Evolutionary conservation across 2,113 vertebrate genomes (phyloP).

Genomic region (Oreochromis spilurus): DNA sequence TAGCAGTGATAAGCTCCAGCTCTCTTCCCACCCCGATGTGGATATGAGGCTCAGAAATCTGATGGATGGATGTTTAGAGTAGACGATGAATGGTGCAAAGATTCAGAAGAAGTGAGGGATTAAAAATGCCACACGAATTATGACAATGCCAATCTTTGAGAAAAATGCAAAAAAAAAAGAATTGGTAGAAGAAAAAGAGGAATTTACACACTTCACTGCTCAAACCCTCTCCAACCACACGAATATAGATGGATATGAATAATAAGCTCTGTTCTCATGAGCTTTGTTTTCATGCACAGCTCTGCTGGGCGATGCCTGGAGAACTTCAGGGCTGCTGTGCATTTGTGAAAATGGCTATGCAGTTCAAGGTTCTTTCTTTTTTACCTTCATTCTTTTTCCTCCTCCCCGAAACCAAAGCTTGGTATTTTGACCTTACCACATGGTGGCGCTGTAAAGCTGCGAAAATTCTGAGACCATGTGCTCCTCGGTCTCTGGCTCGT

Average conservation of each 20-base stretch:
- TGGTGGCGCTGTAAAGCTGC: slow-evolving; percentile 43
- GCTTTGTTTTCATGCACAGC: not conserved
- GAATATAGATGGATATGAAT: not conserved
- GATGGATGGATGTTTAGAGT: not conserved
- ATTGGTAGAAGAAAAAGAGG: not conserved
- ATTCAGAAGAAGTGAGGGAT: not conserved
- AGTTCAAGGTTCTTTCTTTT: not conserved
- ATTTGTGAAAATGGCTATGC: not conserved
- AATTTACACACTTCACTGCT: not conserved
- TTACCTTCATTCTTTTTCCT: not conserved
- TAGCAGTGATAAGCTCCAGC: not conserved
- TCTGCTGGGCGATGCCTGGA: not conserved
- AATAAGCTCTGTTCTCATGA: not conserved
- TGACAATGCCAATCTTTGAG: not conserved
- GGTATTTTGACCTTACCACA: not conserved
- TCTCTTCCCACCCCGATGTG: not conserved
- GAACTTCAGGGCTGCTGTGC: not conserved
- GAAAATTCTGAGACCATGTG: not conserved
- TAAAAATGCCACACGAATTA: not conserved
- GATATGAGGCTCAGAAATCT: not conserved
- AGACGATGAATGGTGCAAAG: not conserved
- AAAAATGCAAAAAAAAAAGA: not conserved
- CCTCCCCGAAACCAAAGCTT: not conserved
- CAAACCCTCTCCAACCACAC: not conserved
- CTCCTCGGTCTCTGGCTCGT: not conserved